A percentile compares a stretch with the other conserved stretches of the same genome.
Evolutionary conservation across 2,113 vertebrate species (phyloP).

Genomic region (Pachyramphus minor): DNA sequence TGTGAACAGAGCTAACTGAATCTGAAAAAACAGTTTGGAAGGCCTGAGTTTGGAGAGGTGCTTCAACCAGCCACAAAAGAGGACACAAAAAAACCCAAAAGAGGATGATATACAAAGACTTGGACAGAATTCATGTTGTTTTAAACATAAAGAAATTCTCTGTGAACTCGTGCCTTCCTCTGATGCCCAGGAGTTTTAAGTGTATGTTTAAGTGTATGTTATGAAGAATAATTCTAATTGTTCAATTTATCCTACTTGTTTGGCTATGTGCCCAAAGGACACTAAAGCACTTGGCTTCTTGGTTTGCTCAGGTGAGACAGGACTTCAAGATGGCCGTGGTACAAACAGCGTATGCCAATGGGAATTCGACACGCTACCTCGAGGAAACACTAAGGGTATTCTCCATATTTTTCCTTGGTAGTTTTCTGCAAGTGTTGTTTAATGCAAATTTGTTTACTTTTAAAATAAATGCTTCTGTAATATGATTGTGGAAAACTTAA

Average conservation of each 20-base stretch:
- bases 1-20: not conserved
- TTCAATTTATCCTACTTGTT: not conserved
- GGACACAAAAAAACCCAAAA: no score
- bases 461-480: not conserved
- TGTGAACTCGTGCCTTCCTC: not conserved
- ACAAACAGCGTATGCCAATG: conserved; percentile 96
- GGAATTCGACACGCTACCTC: conserved; percentile 89
- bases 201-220: not conserved
- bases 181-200: not conserved
- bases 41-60: not conserved
- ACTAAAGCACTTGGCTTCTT: not conserved
- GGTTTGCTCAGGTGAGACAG: conserved; percentile 77
- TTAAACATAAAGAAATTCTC: not conserved
- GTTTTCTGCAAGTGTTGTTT: not conserved
- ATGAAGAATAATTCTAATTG: not conserved
- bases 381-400: conserved; percentile 89
- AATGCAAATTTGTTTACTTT: not conserved
- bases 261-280: accelerated
- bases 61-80: not conserved
- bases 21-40: not conserved
- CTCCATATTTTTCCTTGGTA: not conserved
- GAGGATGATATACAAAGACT: no score
- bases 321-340: conserved; percentile 84
- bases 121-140: not conserved
- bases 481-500: not conserved